Evolutionary conservation across 2,888 invertebrate species (phyloP).

Genomic region (Hypolimnas misippus): DNA sequence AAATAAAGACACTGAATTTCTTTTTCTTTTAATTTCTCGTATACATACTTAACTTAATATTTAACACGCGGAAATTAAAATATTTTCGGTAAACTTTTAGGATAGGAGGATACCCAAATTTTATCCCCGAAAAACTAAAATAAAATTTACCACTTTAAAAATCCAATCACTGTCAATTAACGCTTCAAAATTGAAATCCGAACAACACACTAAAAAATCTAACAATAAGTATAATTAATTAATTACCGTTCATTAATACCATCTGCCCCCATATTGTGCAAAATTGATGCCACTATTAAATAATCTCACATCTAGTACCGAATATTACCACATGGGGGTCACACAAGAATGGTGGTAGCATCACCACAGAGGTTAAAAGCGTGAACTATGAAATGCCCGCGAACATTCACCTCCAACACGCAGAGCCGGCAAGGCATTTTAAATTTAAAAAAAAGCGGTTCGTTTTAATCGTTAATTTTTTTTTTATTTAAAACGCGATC

Average conservation of each 20-base stretch:
- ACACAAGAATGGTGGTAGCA: slow-evolving; percentile 52
- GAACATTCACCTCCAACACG: slow-evolving; percentile 57
- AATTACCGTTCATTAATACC: slow-evolving; percentile 24
- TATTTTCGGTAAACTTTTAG: too few species aligned
- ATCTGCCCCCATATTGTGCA: slow-evolving; percentile 28
- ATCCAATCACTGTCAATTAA: too few species aligned
- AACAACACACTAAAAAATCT: background rate
- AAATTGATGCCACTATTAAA: slow-evolving; percentile 38
- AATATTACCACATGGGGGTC: slow-evolving; percentile 47
- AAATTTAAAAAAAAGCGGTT: slow-evolving; percentile 25
- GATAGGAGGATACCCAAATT: too few species aligned
- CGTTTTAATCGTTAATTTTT: slow-evolving; percentile 30
- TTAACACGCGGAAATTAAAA: too few species aligned
- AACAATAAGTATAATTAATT: slow-evolving; percentile 6
- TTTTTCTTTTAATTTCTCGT: too few species aligned
- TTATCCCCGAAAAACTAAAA: too few species aligned
- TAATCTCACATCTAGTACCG: slow-evolving; percentile 36
- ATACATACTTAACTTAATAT: too few species aligned
- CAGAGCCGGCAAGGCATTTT: slow-evolving; percentile 33
- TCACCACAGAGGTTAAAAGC: slow-evolving; percentile 64
- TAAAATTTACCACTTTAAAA: too few species aligned
- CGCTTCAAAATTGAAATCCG: too few species aligned
- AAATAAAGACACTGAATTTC: too few species aligned
- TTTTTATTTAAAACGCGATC: slow-evolving; percentile 23
- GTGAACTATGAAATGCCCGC: slow-evolving; percentile 63